Evolutionary conservation across 37 sponge, comb jelly and placozoan species (phyloP).

Genomic region (Aplysina aerophoba): DNA sequence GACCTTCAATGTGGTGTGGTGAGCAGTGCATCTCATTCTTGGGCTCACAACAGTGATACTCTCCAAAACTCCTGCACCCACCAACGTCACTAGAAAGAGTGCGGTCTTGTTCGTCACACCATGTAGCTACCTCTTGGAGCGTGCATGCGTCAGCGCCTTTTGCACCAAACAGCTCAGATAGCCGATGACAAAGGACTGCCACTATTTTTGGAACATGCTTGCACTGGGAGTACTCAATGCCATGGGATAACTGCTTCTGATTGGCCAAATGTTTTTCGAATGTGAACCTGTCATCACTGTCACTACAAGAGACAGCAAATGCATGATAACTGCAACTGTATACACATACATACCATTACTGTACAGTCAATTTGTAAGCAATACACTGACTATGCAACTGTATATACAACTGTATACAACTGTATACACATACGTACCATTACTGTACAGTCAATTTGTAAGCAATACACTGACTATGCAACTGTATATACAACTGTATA

Average conservation of each 20-base stretch:
- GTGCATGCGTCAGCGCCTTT: not conserved
- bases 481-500: not conserved
- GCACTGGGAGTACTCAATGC: conserved; percentile 40
- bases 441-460: not conserved
- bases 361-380: not conserved
- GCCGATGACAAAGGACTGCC: not conserved
- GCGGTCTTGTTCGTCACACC: not conserved
- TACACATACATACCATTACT: not conserved
- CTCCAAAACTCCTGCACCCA: too few species aligned
- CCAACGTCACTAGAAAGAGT: too few species aligned
- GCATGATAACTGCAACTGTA: too few species aligned
- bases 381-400: too few species aligned
- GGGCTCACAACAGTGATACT: too few species aligned
- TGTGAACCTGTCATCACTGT: not conserved
- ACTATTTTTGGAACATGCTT: conserved; percentile 69
- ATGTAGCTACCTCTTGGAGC: not conserved
- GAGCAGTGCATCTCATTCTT: too few species aligned
- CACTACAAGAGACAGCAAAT: not conserved
- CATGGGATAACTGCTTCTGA: conserved; percentile 71
- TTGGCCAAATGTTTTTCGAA: conserved; percentile 50
- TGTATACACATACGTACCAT: not conserved
- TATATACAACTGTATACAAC: not conserved
- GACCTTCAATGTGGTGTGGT: too few species aligned
- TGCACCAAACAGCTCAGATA: not conserved
- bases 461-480: too few species aligned